These are phyloP conservation scores for Verasper variegatus DNA, from an alignment of 2,113 vertebrate species.

Conservation along the genomic window DNA sequence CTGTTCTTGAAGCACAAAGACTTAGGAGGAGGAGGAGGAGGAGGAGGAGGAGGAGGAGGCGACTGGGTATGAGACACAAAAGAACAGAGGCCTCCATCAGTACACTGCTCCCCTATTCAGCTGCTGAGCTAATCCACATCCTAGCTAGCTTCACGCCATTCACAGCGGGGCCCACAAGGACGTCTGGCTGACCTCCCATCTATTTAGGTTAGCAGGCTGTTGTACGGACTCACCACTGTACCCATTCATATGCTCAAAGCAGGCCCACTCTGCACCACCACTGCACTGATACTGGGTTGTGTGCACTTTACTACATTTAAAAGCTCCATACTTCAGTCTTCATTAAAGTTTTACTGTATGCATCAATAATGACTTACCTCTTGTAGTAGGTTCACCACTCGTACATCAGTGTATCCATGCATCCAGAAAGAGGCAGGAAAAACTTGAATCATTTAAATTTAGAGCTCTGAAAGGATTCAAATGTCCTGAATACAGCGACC, in stretches of 20 bases:
- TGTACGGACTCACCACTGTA: slow-evolving; percentile 26
- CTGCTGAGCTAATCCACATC: slow-evolving; percentile 58
- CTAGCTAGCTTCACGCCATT: slow-evolving; percentile 50
- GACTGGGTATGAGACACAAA: slow-evolving; percentile 53
- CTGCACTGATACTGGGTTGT: background rate
- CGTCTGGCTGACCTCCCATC: slow-evolving; percentile 34
- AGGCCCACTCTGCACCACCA: background rate
- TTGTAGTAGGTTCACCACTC: background rate
- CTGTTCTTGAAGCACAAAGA: slow-evolving; percentile 55
- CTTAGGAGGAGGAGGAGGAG: background rate
- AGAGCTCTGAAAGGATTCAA: background rate
- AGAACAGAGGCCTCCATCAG: slow-evolving; percentile 35
- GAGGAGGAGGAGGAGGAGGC: slow-evolving; percentile 20
- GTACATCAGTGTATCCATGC: background rate
- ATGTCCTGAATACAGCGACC: background rate
- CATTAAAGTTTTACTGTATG: slow-evolving; percentile 36
- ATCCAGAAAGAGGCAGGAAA: background rate
- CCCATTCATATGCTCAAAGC: background rate
- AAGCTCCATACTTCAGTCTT: slow-evolving; percentile 13
- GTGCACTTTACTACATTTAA: slow-evolving; percentile 13
- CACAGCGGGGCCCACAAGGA: slow-evolving; percentile 34
- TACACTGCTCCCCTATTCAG: slow-evolving; percentile 46
- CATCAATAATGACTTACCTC: slow-evolving; percentile 30
- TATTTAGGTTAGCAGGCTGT: slow-evolving; percentile 35
- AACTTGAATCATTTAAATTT: slow-evolving; percentile 1